phyloP scores from a whole-genome alignment of 2,888 invertebrate genomes.

The Plagodis pulveraria region DNA sequence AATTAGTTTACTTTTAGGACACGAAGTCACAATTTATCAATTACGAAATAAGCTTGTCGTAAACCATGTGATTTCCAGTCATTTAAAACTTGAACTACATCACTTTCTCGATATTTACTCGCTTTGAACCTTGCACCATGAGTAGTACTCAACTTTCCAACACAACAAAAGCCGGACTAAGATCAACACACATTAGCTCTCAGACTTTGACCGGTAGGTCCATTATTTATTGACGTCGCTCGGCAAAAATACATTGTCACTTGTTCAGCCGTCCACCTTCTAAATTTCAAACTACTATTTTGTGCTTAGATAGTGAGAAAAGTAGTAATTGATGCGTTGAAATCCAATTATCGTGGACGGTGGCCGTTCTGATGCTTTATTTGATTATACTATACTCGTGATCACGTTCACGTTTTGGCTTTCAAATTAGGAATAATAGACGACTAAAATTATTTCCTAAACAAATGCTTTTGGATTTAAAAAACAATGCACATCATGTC shows the following conservation, averaged over 20 bases:
- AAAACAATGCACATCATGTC: no score
- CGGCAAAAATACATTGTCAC: slow-evolving; percentile 76
- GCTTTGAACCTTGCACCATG: slow-evolving; percentile 15
- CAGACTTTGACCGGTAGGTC: slow-evolving; percentile 63
- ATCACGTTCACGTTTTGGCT: no score
- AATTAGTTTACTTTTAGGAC: no score
- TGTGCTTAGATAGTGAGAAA: slow-evolving; percentile 13
- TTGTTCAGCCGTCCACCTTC: slow-evolving; percentile 37
- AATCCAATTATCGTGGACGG: slow-evolving; percentile 16
- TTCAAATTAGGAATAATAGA: no score
- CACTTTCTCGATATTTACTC: slow-evolving; percentile 9
- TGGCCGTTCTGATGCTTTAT: not conserved
- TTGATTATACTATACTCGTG: not conserved
- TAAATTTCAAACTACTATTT: slow-evolving; percentile 24
- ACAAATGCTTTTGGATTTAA: no score
- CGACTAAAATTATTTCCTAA: no score
- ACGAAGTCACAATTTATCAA: no score
- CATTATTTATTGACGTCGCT: slow-evolving; percentile 74
- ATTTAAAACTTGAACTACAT: no score
- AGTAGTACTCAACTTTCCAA: slow-evolving; percentile 46
- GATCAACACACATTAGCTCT: slow-evolving; percentile 79
- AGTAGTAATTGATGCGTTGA: slow-evolving; percentile 33
- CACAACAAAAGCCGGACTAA: slow-evolving; percentile 64
- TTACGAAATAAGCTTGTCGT: no score
- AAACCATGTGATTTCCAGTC: no score